Conservation (phyloP, 1,140 invertebrate species). For the Bombus huntii region DNA sequence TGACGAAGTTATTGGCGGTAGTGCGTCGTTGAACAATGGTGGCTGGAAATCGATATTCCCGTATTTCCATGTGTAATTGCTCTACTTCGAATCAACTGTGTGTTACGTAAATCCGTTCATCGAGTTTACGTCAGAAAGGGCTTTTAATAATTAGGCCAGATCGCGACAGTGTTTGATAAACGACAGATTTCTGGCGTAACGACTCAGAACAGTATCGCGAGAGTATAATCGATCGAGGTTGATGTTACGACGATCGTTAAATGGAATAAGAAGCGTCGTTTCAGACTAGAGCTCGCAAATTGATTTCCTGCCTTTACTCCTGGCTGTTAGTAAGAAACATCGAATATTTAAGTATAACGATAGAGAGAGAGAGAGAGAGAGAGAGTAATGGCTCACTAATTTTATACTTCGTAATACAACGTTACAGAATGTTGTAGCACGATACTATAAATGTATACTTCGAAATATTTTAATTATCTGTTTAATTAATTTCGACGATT, state of each 20-base stretch:
- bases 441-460: too few species aligned
- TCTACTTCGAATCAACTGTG: constrained; percentile 2
- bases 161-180: neutral
- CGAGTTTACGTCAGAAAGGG: neutral
- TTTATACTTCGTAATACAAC: too few species aligned
- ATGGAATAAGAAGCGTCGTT: neutral
- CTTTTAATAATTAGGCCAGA: neutral
- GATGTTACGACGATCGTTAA: neutral
- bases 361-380: too few species aligned
- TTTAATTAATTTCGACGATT: neutral
- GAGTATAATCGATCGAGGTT: neutral
- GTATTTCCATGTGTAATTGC: constrained; percentile 39
- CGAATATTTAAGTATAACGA: too few species aligned
- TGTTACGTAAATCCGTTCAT: constrained; percentile 4
- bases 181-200: neutral
- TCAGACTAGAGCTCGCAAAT: neutral
- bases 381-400: too few species aligned
- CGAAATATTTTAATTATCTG: too few species aligned
- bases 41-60: constrained; percentile 24
- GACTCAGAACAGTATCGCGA: neutral
- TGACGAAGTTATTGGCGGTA: neutral
- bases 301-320: neutral
- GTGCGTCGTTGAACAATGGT: neutral
- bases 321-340: neutral
- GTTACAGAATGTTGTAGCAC: too few species aligned